Evolutionary conservation across 2,113 vertebrate species (phyloP).

Genomic region (Melospiza melodia): DNA sequence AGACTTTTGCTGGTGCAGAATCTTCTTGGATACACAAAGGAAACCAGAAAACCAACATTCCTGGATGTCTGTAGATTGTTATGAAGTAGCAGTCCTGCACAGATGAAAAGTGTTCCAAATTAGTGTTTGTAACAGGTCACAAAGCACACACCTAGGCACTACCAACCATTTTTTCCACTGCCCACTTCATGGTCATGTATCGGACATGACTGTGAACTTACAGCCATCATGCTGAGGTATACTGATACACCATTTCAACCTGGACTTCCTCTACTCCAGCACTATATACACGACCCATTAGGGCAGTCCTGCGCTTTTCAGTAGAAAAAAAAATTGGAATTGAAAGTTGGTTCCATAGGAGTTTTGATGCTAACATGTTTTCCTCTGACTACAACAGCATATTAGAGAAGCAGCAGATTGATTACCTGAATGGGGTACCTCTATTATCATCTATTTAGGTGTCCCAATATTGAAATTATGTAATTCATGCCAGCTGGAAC

Average conservation of each 20-base stretch:
- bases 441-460: background rate
- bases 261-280: background rate
- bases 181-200: background rate
- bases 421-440: background rate
- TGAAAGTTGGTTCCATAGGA: background rate
- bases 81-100: background rate
- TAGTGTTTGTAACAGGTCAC: background rate
- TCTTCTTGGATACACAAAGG: background rate
- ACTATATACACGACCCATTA: background rate
- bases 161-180: background rate
- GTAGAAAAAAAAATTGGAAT: background rate
- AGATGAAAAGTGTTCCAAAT: background rate
- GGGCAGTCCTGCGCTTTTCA: background rate
- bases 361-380: background rate
- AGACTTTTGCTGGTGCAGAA: background rate
- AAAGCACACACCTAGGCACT: background rate
- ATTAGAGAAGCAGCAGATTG: background rate
- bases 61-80: background rate
- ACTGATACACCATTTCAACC: background rate
- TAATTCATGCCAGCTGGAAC: background rate
- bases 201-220: background rate
- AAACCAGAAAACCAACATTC: background rate
- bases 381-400: background rate
- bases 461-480: background rate
- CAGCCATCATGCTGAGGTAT: fast-evolving